Base-by-base conservation (phyloP, 2,888 invertebrate genomes). In the Cataglyphis altisquamis region DNA sequence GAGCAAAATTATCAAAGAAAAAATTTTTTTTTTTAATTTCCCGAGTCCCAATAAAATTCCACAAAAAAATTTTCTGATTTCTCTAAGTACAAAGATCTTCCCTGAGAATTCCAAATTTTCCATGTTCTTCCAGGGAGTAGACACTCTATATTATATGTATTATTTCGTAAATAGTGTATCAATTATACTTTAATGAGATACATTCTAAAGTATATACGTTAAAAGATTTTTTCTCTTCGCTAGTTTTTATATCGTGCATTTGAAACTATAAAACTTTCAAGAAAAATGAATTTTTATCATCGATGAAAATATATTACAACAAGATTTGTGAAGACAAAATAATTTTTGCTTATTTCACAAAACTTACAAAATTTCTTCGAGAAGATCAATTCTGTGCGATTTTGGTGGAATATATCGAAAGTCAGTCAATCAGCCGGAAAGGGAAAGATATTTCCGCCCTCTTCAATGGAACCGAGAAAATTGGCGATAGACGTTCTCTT, bases 401-500 rank as follows among this genome's bases (percentile, higher is more conserved):
- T 67, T 36, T 10, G 36, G 9, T 12, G 0, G 63, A 75, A n/a
- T 68, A 32, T 67, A 80, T 52, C 29, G n/a, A 32, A 63, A 75
- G 62, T 68, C 77, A 74, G 32, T 68, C 15, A 45, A 36, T 64
- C 21, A 21, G 9, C 32, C 10, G 32, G 36, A 15, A 36, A 66
- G 63, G 67, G 39, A 83, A 72, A 25, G 70, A 52, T 39, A 85
- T 81, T 68, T 68, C 74, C 82, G 64, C 66, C 68, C n/a, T 70
- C 18, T 25, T 60, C 64, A 32, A 70, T 64, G 55, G 55, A 75
- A 83, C 84, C 81, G 84, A 84, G 89, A 80, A 89, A 90, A 89
- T 90, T 88, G 89, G 64, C 80, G 83, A 73, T 66, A 87, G 89
- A 89, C 87, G 83, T 62, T 87, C 83, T 39, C 45, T 68, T 67